These are phyloP conservation scores for Drosophila tropicalis DNA, from an alignment of 1,140 invertebrate species.

Conservation along the genomic window DNA sequence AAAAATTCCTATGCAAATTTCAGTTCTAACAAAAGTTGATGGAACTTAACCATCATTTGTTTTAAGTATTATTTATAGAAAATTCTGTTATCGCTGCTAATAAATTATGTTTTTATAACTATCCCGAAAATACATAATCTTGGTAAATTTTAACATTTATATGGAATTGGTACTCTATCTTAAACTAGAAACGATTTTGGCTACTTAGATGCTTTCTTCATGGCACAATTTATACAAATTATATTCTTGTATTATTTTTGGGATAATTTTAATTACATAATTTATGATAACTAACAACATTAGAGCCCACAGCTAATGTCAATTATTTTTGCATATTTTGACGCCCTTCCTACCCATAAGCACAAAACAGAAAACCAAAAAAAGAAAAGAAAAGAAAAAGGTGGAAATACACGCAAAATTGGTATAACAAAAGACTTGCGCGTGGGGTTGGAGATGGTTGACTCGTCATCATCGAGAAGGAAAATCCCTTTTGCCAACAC, in stretches of 20 bases:
- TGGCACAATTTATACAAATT: constrained; percentile 10
- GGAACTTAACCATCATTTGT: too few species aligned
- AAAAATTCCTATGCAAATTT: background rate
- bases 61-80: background rate
- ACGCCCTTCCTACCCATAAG: background rate
- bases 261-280: constrained; percentile 13
- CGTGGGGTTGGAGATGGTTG: background rate
- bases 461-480: constrained; percentile 27
- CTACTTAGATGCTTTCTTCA: too few species aligned
- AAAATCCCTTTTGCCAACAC: constrained; percentile 78
- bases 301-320: constrained; percentile 20
- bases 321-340: constrained; percentile 20
- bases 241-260: constrained; percentile 3
- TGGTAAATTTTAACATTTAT: too few species aligned
- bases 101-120: too few species aligned
- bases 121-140: too few species aligned
- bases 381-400: background rate
- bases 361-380: too few species aligned
- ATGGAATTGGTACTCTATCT: too few species aligned
- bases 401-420: constrained; percentile 1
- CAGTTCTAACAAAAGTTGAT: too few species aligned
- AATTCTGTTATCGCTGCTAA: too few species aligned
- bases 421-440: background rate
- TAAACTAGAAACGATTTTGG: too few species aligned
- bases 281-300: constrained; percentile 10